Conservation (phyloP, 2,797 vertebrate genomes). For the Varecia variegata region DNA sequence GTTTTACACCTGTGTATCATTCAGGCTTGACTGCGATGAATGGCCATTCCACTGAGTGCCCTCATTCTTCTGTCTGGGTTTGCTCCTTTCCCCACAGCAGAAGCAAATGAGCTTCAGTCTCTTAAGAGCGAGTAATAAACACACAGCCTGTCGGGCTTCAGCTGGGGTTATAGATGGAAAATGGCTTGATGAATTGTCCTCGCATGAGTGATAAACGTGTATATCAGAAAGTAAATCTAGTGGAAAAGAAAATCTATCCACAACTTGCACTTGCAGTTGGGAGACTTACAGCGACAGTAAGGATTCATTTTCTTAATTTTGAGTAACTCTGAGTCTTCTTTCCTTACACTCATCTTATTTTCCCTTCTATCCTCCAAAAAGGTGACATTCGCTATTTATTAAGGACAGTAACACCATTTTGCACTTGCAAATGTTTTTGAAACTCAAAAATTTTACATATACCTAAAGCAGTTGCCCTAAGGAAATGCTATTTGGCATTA, state of each 20-base stretch:
- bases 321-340: constrained; percentile 51
- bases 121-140: constrained; percentile 77
- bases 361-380: neutral
- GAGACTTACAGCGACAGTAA: constrained; percentile 65
- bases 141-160: constrained; percentile 82
- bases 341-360: neutral
- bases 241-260: constrained; percentile 86
- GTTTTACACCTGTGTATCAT: neutral
- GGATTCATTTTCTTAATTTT: constrained; percentile 81
- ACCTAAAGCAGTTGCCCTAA: neutral
- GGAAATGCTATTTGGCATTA: neutral
- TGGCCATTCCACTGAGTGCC: neutral
- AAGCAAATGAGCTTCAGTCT: constrained; percentile 55
- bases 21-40: neutral
- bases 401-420: neutral
- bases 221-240: constrained; percentile 91
- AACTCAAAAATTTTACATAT: constrained; percentile 15
- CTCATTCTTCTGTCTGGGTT: neutral
- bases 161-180: constrained; percentile 86
- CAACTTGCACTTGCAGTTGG: constrained; percentile 80
- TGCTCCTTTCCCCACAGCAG: neutral
- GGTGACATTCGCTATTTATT: constrained; percentile 8
- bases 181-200: constrained; percentile 84
- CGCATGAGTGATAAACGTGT: constrained; percentile 88
- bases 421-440: constrained; percentile 1